Percentiles rank a stretch among this genome's conserved stretches.
phyloP scores from a whole-genome alignment of 2,888 invertebrate species.

The Hyposoter dolosus region DNA sequence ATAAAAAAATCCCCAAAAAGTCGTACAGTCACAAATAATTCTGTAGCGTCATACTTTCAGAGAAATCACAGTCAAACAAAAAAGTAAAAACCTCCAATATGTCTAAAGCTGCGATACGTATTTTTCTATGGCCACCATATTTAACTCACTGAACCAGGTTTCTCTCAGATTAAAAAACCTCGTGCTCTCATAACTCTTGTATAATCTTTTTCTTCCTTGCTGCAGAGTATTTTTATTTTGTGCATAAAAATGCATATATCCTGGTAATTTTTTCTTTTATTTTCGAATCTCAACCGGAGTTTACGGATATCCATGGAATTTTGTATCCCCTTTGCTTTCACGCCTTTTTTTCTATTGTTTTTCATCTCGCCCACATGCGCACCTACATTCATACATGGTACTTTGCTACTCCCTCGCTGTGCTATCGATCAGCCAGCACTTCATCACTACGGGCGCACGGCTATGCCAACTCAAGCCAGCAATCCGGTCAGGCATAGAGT shows the following conservation, averaged over 20 bases:
- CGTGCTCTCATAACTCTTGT: slow-evolving; percentile 5
- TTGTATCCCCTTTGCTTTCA: slow-evolving; percentile 33
- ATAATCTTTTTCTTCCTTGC: slow-evolving; percentile 18
- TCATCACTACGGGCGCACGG: slow-evolving; percentile 73
- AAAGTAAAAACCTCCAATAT: background rate
- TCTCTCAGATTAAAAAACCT: slow-evolving; percentile 7
- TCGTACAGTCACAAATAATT: background rate
- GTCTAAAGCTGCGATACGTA: background rate
- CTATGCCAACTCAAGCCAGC: slow-evolving; percentile 64
- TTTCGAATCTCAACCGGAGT: slow-evolving; percentile 31
- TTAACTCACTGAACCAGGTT: background rate
- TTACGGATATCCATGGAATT: slow-evolving; percentile 44
- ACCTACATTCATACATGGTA: slow-evolving; percentile 16
- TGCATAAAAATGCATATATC: background rate
- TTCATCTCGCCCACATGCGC: slow-evolving; percentile 51
- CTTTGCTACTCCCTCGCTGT: slow-evolving; percentile 66
- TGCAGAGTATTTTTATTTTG: background rate
- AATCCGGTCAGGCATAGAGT: slow-evolving; percentile 51
- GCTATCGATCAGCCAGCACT: slow-evolving; percentile 75
- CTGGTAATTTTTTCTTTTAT: slow-evolving; percentile 28
- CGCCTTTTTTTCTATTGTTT: slow-evolving; percentile 53
- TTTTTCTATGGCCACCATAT: slow-evolving; percentile 4
- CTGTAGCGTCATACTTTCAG: background rate
- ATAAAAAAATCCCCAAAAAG: background rate
- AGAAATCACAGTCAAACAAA: background rate